Evolutionary conservation across 2,113 vertebrate genomes (phyloP), one percentile per base, ranked within the genome.

Genomic region (Martes martes): DNA sequence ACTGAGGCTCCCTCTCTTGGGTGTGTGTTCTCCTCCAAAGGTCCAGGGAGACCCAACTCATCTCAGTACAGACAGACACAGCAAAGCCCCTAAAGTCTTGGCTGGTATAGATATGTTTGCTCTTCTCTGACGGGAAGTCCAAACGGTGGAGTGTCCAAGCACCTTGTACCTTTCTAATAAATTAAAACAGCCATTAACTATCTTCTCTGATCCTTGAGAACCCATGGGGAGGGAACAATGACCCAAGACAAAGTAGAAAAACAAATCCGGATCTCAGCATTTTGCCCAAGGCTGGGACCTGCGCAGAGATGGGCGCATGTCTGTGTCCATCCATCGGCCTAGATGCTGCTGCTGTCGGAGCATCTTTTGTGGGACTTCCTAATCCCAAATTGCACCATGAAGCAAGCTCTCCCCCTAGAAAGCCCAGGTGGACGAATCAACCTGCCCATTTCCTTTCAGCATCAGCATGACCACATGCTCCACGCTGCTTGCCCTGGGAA

Each of bases 401-500:
- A 87, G 39, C 26, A 14, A 9, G 13, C 8, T 42, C n/a, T 83
- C 4, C 36, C 42, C 52, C n/a, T 71, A 61, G 67, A 87, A 83
- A 95, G 47, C 28, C 24, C 67, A 55, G 76, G 73, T 79, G 39
- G 52, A n/a, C 2, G 0, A 42, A 18, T 95, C 63, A 96, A 80
- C 45, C 76, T 91, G 85, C 69, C 69, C 79, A 19, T 98, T 96
- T 95, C 94, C 96, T 98, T 98, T 31, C 98, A 99, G 99, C 57
- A 96, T 99, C 99, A 99, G 99, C 98, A 99, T 99, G 99, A 99
- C 99, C 28, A 99, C 99, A 16, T 99, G 99, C 59, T 99, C 99
- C 81, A 99, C 99, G 0, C 96, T 99, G 81, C 71, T 99, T 95
- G 99, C 99, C 39, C 97, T 99, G 98, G 99, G 99, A 36, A 99